Conservation (phyloP, 2,797 vertebrate species). For the Rhinichthys osculus region DNA sequence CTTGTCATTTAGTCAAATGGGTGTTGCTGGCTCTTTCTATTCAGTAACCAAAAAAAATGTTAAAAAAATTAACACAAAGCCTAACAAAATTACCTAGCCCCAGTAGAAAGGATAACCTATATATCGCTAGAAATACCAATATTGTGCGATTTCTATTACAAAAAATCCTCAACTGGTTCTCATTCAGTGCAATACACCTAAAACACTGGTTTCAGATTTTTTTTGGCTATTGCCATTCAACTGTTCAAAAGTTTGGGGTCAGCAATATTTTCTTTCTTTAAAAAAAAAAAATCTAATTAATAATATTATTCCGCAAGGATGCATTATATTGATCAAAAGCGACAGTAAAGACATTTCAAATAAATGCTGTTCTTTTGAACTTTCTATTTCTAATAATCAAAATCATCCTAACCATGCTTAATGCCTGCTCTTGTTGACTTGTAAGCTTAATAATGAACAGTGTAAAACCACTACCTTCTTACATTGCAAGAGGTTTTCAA, state of each 20-base stretch:
- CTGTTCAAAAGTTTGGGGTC: not conserved
- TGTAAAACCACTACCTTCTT: not conserved
- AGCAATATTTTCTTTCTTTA: not conserved
- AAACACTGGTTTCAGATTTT: not conserved
- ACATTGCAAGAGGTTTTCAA: conserved; percentile 4
- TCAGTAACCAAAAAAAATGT: not conserved
- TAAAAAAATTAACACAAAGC: not conserved
- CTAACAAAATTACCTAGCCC: not conserved
- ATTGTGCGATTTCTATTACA: not conserved
- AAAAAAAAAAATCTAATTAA: not conserved
- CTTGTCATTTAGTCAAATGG: conserved; percentile 19
- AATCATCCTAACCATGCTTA: not conserved
- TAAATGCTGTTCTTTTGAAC: not conserved
- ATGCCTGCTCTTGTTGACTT: not conserved
- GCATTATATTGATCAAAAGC: not conserved
- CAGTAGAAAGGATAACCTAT: conserved; percentile 8
- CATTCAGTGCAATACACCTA: not conserved
- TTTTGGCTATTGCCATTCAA: not conserved
- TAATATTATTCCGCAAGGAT: not conserved
- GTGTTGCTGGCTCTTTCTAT: conserved; percentile 9
- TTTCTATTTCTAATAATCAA: not conserved
- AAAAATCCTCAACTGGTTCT: not conserved
- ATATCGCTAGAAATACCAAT: not conserved
- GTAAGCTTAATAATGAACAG: not conserved
- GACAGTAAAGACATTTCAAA: not conserved